Conservation (phyloP, 2,113 vertebrate genomes). For the Semicossyphus pulcher region DNA sequence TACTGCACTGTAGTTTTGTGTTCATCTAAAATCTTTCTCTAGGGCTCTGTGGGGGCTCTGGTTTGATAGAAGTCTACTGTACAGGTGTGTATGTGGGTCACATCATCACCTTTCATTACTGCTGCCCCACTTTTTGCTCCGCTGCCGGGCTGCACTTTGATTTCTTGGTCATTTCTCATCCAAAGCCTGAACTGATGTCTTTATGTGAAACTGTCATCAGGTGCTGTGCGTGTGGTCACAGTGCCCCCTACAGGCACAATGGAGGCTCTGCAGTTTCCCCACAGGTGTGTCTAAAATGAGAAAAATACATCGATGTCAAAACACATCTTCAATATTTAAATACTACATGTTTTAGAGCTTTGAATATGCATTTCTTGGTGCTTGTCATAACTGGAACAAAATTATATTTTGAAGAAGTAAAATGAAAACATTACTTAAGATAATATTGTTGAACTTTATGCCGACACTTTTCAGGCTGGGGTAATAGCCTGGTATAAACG, state of each 20-base stretch:
- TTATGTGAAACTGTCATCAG: not conserved
- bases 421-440: not conserved
- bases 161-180: conserved; percentile 42
- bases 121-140: conserved; percentile 17
- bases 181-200: conserved; percentile 8
- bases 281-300: not conserved
- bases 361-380: not conserved
- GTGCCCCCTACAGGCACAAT: conserved; percentile 58
- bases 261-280: not conserved
- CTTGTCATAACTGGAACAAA: not conserved
- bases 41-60: not conserved
- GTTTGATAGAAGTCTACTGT: not conserved
- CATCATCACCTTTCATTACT: conserved; percentile 27
- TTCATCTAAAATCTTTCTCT: not conserved
- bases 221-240: conserved; percentile 37
- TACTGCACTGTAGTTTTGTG: not conserved
- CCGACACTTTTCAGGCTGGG: not conserved
- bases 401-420: not conserved
- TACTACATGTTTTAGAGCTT: not conserved
- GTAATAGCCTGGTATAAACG: conserved; percentile 24
- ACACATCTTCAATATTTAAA: not conserved
- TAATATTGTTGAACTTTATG: not conserved
- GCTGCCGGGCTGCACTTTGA: conserved; percentile 6
- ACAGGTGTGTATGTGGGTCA: conserved; percentile 41
- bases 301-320: not conserved